Evolutionary conservation across 23 tunicate genomes (phyloP).

Genomic region (Styela plicata): DNA sequence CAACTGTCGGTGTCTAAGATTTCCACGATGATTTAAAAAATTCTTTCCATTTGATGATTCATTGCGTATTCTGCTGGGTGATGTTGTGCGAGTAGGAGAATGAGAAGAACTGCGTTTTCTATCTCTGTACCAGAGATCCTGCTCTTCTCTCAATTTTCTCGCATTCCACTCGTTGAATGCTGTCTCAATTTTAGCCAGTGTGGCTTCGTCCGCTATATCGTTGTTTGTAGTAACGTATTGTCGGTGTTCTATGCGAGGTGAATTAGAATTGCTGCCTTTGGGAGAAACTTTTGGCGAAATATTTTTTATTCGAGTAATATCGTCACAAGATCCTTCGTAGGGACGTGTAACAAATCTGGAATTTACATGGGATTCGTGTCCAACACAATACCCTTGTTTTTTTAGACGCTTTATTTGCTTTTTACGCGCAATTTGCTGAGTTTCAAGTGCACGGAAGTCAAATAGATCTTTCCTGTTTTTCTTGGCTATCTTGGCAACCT

Average conservation of each 20-base stretch:
- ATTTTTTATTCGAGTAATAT: background rate
- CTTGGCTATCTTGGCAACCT: background rate
- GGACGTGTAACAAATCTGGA: conserved; percentile 51
- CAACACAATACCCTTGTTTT: conserved; percentile 37
- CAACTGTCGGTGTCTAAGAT: background rate
- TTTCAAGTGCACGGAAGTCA: conserved; percentile 14
- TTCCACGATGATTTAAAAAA: background rate
- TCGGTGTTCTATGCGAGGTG: background rate
- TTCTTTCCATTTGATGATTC: background rate
- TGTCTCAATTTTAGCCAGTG: conserved; percentile 24
- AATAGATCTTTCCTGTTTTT: background rate
- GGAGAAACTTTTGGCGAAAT: conserved; percentile 22
- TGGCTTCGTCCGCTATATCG: background rate
- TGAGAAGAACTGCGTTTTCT: conserved; percentile 22
- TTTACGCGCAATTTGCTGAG: conserved; percentile 7
- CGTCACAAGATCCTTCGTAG: conserved; percentile 76
- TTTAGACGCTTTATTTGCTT: conserved; percentile 38
- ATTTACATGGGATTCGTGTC: conserved; percentile 56
- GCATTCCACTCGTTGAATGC: conserved; percentile 36
- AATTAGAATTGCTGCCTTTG: background rate
- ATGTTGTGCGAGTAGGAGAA: background rate
- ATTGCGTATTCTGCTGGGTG: background rate
- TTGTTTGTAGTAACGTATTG: background rate
- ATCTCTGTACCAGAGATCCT: too few species aligned
- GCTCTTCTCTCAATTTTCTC: conserved; percentile 19